phyloP scores from a whole-genome alignment of 2,113 vertebrate species.

The Pterocles gutturalis region DNA sequence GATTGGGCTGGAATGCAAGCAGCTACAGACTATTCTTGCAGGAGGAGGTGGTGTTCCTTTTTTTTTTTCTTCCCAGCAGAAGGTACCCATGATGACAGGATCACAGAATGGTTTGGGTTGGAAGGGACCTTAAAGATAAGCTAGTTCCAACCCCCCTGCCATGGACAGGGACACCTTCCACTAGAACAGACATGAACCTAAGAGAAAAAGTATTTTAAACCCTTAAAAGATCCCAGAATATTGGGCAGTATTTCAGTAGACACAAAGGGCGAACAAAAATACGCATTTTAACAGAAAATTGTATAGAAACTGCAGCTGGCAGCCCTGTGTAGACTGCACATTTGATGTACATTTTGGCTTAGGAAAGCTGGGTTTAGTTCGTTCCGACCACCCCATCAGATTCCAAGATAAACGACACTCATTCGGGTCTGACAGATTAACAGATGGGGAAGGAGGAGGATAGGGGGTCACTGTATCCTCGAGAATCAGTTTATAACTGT shows the following conservation, averaged over 20 bases:
- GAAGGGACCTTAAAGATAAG: too few relatives aligned
- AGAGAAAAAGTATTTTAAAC: background rate
- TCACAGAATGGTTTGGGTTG: background rate
- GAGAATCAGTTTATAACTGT: background rate
- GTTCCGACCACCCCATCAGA: background rate
- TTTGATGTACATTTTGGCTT: background rate
- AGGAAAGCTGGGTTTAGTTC: background rate
- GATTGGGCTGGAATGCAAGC: background rate
- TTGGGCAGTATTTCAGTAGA: background rate
- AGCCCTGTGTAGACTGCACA: background rate
- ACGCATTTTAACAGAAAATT: background rate
- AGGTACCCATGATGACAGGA: background rate
- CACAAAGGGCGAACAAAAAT: background rate
- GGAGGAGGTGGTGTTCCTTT: rapidly evolving
- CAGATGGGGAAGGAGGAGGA: background rate
- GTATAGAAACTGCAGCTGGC: background rate
- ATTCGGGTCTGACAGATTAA: background rate
- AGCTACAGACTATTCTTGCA: background rate
- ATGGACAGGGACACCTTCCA: too few relatives aligned
- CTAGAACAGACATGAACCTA: background rate
- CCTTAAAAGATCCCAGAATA: background rate
- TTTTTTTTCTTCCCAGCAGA: background rate
- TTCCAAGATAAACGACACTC: background rate
- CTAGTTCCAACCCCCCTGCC: too few relatives aligned
- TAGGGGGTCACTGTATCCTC: background rate